These are phyloP conservation scores for Alosa sapidissima DNA, from an alignment of 2,797 vertebrate genomes.

Conservation along the genomic window DNA sequence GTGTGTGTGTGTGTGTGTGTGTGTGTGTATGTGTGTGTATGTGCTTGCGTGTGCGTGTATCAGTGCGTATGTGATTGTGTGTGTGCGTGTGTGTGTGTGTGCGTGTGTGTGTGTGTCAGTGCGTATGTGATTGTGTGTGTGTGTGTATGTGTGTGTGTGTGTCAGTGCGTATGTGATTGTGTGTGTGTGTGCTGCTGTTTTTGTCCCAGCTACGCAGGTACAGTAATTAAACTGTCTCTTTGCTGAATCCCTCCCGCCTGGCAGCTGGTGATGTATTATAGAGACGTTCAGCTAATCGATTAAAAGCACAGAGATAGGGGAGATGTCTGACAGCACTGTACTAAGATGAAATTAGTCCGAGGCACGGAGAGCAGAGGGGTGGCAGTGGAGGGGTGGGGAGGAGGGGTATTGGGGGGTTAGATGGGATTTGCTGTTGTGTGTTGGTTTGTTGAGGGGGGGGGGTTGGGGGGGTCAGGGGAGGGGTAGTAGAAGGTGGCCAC, in stretches of 20 bases:
- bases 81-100: conserved; percentile 1
- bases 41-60: conserved; percentile 10
- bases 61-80: background rate
- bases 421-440: conserved; percentile 65
- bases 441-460: conserved; percentile 75
- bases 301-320: conserved; percentile 88
- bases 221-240: conserved; percentile 90
- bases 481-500: conserved; percentile 69
- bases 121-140: background rate
- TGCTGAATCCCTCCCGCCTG: conserved; percentile 81
- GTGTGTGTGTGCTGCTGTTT: conserved; percentile 39
- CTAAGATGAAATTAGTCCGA: conserved; percentile 88
- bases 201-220: conserved; percentile 69
- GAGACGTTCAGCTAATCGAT: conserved; percentile 93
- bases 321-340: conserved; percentile 89
- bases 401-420: conserved; percentile 77
- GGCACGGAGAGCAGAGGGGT: conserved; percentile 69
- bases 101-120: background rate
- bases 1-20: conserved; percentile 13
- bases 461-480: conserved; percentile 22
- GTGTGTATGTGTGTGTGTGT: background rate
- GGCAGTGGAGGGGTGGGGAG: conserved; percentile 65
- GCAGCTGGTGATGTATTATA: conserved; percentile 92
- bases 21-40: conserved; percentile 17
- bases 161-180: background rate